phyloP scores from a whole-genome alignment of 2,797 vertebrate species.

The Choloepus didactylus region DNA sequence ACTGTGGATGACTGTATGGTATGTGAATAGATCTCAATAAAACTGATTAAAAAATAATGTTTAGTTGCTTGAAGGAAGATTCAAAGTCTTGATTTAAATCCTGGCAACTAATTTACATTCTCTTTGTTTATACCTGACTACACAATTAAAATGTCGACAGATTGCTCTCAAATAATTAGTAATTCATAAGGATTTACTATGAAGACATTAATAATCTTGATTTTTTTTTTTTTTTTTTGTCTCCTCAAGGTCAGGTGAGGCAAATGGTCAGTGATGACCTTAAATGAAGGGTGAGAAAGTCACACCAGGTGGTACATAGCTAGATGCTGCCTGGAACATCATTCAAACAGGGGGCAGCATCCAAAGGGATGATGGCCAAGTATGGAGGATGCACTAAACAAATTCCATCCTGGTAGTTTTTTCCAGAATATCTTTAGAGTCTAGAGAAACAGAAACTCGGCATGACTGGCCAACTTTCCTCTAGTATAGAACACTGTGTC shows the following conservation, averaged over 20 bases:
- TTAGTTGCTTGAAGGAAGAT: background rate
- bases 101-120: background rate
- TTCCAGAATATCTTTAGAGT: background rate
- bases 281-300: background rate
- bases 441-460: slow-evolving; percentile 14
- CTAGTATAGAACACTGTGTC: background rate
- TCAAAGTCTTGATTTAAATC: background rate
- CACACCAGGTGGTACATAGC: background rate
- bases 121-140: background rate
- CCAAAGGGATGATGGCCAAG: background rate
- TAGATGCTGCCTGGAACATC: background rate
- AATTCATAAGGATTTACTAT: background rate
- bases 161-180: background rate
- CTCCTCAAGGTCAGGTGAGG: background rate
- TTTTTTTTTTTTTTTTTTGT: background rate
- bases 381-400: background rate
- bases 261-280: background rate
- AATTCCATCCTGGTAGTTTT: background rate
- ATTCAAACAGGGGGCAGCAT: background rate
- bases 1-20: no score
- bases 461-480: background rate
- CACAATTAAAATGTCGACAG: background rate
- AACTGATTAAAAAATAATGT: background rate
- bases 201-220: background rate
- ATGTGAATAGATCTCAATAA: no score